phyloP scores from a whole-genome alignment of 2,797 vertebrate genomes.

The Rhodeus uyekii region DNA sequence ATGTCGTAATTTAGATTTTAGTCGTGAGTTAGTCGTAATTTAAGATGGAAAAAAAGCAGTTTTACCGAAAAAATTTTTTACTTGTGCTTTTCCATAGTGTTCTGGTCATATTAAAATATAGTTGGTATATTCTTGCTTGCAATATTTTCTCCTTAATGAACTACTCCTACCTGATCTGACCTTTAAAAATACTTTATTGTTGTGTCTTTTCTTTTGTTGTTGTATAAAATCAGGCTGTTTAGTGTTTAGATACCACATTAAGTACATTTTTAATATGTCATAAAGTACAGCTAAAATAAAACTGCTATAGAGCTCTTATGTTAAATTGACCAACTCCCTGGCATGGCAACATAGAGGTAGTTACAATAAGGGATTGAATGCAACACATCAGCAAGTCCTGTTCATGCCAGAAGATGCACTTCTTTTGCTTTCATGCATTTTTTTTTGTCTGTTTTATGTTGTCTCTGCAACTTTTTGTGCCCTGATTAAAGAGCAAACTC shows the following conservation, averaged over 20 bases:
- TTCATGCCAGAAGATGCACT: conserved; percentile 17
- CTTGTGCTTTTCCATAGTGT: background rate
- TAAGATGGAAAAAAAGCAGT: no score
- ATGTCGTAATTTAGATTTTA: no score
- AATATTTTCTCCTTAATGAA: background rate
- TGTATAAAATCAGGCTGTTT: background rate
- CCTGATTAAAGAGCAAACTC: conserved; percentile 8
- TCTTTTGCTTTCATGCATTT: background rate
- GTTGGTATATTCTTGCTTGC: background rate
- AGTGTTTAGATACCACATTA: background rate
- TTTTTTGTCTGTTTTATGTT: background rate
- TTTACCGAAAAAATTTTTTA: no score
- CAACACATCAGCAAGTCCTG: background rate
- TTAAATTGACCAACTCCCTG: background rate
- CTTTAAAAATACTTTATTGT: background rate
- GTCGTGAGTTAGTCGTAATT: no score
- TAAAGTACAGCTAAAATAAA: no score
- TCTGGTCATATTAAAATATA: background rate
- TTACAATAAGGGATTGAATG: background rate
- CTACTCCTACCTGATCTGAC: background rate
- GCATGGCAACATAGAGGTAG: background rate
- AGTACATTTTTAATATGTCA: background rate
- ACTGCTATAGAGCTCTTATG: background rate
- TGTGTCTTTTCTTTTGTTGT: background rate
- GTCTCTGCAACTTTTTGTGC: background rate